Base-by-base conservation (phyloP, 1,140 invertebrate genomes). In the Meloidogyne chitwoodi region DNA sequence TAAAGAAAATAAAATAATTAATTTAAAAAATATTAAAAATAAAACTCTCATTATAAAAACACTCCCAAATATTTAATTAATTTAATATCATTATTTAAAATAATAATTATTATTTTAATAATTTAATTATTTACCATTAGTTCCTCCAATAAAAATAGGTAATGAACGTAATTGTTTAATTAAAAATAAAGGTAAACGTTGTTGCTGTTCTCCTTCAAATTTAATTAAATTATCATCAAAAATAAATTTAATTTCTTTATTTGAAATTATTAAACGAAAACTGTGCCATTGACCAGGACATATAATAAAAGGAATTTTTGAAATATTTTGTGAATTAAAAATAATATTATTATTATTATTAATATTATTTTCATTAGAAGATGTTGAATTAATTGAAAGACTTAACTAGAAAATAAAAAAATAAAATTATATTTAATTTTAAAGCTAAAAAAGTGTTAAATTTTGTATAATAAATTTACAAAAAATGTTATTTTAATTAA, bases 201-300 rank as follows among this genome's bases (percentile, higher is more conserved):
- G 56, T 12, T n/a, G n/a, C n/a, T n/a, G n/a, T n/a, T n/a, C n/a
- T n/a, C 56, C 65, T 31, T 31, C 26, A 24, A 70, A 66, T 12
- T 80, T 61, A 26, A 63, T 62, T 27, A 44, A 41, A 24, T 68
- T 31, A 12, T 74, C 78, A 48, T 81, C 44, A 8, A 81, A 62
- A 22, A 34, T 44, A 34, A 81, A 34, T n/a, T 41, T 62, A n/a
- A 75, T 26, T 29, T 22, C 16, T 10, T 72, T 34, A 14, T n/a
- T 16, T 22, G 44, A 62, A n/a, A 81, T 19, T 14, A 38, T 41
- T 22, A 81, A 26, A 10, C 26, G 24, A 24, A 81, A 69, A 22
- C 64, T 78, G 44, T 80, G 80, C 79, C 82, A 81, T 71, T 81
- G 61, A 6, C 70, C 41, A 14, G 80, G 48, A 41, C 80, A 81